Percentiles rank a stretch among this genome's conserved stretches.
Conservation (phyloP, 2,113 vertebrate genomes). For the Prunella fulvescens region DNA sequence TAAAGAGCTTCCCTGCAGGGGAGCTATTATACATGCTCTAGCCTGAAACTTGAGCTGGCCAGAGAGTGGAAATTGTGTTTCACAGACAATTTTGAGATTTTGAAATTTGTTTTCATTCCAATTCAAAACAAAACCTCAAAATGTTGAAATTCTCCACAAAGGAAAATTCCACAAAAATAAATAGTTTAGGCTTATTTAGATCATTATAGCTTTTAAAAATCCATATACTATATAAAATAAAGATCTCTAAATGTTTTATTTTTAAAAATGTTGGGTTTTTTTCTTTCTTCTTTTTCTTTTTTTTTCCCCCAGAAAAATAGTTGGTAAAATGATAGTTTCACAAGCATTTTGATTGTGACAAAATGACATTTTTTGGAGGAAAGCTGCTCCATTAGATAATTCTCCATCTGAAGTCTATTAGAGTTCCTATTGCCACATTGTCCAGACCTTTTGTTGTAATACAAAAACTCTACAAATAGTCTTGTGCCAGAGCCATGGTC, state of each 20-base stretch:
- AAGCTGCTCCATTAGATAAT: neutral
- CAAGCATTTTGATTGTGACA: neutral
- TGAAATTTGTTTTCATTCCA: conserved; percentile 67
- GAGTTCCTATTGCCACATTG: neutral
- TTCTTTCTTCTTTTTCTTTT: neutral
- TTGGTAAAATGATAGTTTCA: neutral
- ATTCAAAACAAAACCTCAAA: conserved; percentile 59
- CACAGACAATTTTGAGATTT: conserved; percentile 61
- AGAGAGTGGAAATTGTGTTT: conserved; percentile 58
- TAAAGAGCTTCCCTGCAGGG: conserved; percentile 40
- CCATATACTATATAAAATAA: neutral
- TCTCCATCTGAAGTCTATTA: conserved; percentile 42
- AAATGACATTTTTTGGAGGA: neutral
- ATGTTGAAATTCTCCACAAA: conserved; percentile 65
- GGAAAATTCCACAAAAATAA: conserved; percentile 56
- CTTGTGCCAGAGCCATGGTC: neutral
- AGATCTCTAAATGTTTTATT: neutral
- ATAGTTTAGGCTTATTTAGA: conserved; percentile 6
- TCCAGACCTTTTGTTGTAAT: neutral
- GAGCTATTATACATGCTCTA: conserved; percentile 10
- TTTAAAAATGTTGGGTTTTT: neutral
- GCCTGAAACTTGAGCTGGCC: conserved; percentile 26
- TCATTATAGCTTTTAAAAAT: neutral
- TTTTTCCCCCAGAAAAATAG: neutral
- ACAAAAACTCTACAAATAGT: neutral